Conservation (phyloP, 2,113 vertebrate species). For the Delphinus delphis region DNA sequence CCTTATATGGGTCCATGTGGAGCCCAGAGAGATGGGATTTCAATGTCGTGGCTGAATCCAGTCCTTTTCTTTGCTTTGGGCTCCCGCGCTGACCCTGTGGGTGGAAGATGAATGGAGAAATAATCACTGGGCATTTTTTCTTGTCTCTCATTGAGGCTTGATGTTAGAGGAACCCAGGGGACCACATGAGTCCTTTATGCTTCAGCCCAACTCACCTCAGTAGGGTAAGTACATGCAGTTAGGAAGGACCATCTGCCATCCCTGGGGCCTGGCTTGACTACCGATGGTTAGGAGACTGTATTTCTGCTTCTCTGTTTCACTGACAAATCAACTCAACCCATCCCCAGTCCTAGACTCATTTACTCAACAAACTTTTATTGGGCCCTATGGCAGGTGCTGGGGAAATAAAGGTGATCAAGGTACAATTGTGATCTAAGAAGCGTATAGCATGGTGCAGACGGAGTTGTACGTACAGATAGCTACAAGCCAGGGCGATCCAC, state of each 20-base stretch:
- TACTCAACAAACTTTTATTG: rapidly evolving
- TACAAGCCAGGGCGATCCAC: rapidly evolving
- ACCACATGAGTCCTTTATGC: rapidly evolving
- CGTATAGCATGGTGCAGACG: rapidly evolving
- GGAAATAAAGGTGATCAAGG: rapidly evolving
- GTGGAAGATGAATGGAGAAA: too few relatives aligned
- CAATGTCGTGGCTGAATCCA: neutral
- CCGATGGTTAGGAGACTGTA: too few relatives aligned
- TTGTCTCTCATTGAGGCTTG: rapidly evolving
- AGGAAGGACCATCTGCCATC: rapidly evolving
- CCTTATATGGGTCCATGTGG: too few relatives aligned
- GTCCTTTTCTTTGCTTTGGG: neutral
- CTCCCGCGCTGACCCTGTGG: neutral
- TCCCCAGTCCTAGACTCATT: too few relatives aligned
- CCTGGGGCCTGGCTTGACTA: rapidly evolving
- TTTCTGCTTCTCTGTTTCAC: neutral
- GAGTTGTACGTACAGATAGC: rapidly evolving
- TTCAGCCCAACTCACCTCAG: neutral
- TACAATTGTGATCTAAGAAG: rapidly evolving
- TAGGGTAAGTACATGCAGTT: neutral
- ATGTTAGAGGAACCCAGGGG: neutral
- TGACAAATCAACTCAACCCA: neutral
- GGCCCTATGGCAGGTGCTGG: neutral
- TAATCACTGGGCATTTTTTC: rapidly evolving
- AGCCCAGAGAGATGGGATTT: neutral